Evolutionary conservation across 2,888 invertebrate species (phyloP).

Genomic region (Shargacucullia verbasci): DNA sequence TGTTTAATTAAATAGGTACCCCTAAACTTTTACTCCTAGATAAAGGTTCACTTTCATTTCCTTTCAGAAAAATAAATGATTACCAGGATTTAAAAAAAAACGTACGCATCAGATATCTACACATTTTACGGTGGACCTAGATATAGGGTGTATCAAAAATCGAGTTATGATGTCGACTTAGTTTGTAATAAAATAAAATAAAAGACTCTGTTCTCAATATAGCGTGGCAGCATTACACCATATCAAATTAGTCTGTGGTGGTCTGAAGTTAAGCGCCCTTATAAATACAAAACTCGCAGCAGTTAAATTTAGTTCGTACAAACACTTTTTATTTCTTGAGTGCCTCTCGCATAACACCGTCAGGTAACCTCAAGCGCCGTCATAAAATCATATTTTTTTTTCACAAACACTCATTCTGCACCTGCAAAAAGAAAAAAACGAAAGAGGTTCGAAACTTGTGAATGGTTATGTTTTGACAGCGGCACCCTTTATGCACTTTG

Average conservation of each 20-base stretch:
- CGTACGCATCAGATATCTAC: too few relatives aligned
- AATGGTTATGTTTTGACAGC: constrained; percentile 84
- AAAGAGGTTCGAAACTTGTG: constrained; percentile 56
- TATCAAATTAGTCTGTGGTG: constrained; percentile 42
- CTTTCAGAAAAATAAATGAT: too few relatives aligned
- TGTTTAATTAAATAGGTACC: too few relatives aligned
- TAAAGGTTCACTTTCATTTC: too few relatives aligned
- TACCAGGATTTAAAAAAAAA: too few relatives aligned
- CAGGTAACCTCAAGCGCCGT: constrained; percentile 77
- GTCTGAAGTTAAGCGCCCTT: constrained; percentile 32
- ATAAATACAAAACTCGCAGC: constrained; percentile 11
- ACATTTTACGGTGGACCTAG: too few relatives aligned
- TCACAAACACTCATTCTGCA: constrained; percentile 72
- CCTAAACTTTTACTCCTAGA: too few relatives aligned
- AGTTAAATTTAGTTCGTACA: constrained; percentile 39
- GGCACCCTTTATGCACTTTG: constrained; percentile 72
- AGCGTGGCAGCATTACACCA: constrained; percentile 17
- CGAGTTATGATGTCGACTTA: too few relatives aligned
- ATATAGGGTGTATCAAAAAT: too few relatives aligned
- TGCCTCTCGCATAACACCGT: constrained; percentile 49
- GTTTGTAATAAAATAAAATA: neutral
- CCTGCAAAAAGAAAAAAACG: constrained; percentile 78
- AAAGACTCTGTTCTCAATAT: neutral
- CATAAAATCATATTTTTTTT: constrained; percentile 79
- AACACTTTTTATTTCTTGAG: constrained; percentile 45